Conservation (phyloP, 1,140 invertebrate species). For the Gonatopus flavifemur region DNA sequence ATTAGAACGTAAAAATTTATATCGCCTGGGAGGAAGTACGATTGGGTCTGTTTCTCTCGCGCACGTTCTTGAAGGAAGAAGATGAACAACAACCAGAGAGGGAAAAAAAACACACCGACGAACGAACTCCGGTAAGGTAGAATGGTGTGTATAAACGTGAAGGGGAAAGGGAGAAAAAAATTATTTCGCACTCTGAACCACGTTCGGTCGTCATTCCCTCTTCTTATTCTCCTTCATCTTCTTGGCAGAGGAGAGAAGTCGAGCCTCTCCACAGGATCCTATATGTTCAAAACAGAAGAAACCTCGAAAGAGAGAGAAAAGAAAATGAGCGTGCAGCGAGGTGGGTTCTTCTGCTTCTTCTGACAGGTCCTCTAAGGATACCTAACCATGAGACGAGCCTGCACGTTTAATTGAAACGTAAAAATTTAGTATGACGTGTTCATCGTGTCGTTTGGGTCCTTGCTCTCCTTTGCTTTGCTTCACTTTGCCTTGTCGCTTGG, state of each 20-base stretch:
- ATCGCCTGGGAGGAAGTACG: conserved; percentile 29
- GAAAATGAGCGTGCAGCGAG: not conserved
- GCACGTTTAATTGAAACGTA: conserved; percentile 42
- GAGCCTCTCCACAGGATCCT: too few relatives aligned
- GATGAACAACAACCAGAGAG: not conserved
- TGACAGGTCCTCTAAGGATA: conserved; percentile 8
- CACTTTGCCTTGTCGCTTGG: not conserved
- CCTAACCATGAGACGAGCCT: not conserved
- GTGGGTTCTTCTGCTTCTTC: not conserved
- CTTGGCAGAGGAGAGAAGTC: not conserved
- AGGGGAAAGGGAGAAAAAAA: conserved; percentile 12
- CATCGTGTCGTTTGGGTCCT: conserved; percentile 22
- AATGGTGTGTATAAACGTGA: not conserved
- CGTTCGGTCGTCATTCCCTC: too few relatives aligned
- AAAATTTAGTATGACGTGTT: conserved; percentile 34
- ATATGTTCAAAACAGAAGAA: too few relatives aligned
- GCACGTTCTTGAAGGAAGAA: not conserved
- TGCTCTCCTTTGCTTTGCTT: too few relatives aligned
- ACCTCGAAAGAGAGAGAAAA: too few relatives aligned
- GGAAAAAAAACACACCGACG: not conserved
- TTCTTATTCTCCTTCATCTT: too few relatives aligned
- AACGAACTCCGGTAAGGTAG: not conserved
- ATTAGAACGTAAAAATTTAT: conserved; percentile 51
- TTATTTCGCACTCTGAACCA: conserved; percentile 9
- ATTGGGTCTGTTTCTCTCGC: conserved; percentile 1